Evolutionary conservation across 2,888 invertebrate species (phyloP), one percentile per base, ranked within the genome.

Genomic region (Agrochola macilenta): DNA sequence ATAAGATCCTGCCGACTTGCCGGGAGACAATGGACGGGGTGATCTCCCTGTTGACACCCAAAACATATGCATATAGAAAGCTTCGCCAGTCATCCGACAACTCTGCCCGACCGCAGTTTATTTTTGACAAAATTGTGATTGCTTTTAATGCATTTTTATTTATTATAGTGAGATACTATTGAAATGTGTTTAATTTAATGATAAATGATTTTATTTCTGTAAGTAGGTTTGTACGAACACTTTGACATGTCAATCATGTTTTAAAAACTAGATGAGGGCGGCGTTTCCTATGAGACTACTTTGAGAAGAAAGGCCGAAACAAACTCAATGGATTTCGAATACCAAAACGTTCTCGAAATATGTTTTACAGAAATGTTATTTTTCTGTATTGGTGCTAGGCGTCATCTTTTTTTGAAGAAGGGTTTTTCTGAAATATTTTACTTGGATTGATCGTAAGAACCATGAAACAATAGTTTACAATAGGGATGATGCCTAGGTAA

Each of bases 1-100:
- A 93, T 0, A 95, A 97, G 87, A 98, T 98, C 68, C 90, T 97
- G 35, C 97, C 97, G 0, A 97, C 97, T 0, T 97, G 97, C 66
- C 88, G 93, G 76, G 98, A 98, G 91, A 97, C 97, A 0, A 82
- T 97, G 81, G 97, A 97, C 64, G 97, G 97, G 0, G 35, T 97
- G 0, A 66, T 97, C 0, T 84, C 90, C 0, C 63, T 95, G 0
- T 78, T 95, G 0, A 76, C 54, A 0, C 90, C 91, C 0, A 75
- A 60, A 3, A 65, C 63, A 0, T 0, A 0, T 0, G 7, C 9
- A 0, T 78, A 75, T 14, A 5, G 4, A 2, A 77, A 75, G 7
- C 30, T 84, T 0, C 74, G 73, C 0, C n/a, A 57, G 11, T 0
- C 3, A 0, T 0, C 30, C 1, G 12, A 54, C 7, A 8, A 8